Evolutionary conservation across 2,888 invertebrate species (phyloP), one percentile per base, ranked within the genome.

Genomic region (Eutolmus rufibarbis): DNA sequence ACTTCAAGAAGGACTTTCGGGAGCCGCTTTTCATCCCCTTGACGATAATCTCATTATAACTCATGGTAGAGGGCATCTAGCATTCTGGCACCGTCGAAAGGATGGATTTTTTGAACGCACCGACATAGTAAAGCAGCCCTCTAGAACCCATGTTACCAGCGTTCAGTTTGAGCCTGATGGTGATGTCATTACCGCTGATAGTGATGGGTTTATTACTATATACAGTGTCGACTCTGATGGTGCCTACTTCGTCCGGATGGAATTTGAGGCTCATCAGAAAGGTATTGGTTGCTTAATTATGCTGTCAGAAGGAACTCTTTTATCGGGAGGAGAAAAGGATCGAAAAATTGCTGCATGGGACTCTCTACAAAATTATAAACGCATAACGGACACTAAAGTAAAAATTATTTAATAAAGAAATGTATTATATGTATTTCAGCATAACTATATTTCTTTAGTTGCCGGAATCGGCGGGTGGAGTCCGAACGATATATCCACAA

Each of bases 311-410:
- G 98, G 98, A 0, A 98, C 98, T 0, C 92, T 98, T 12, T 94
- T 98, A 77, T 97, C 98, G 0, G 98, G 98, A 0, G 98, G 98
- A 0, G 98, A 97, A 90, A 97, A 97, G 90, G 97, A 97, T 91
- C 94, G 97, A 46, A 96, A 97, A 93, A 96, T 98, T 89, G 97
- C 97, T 0, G 97, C 98, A 0, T 98, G 98, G 98, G 97, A 98
- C 91, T 96, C 97, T 0, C 92, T 97, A 88, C 97, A 97, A 91
- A 97, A 97, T 91, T 98, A 97, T 91, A 97, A 97, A 92, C 95
- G 96, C 91, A 97, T 98, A 90, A 97, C 97, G 0, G 97, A 97
- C 90, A 96, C 97, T 0, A 97, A 97, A 94, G 97, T 97, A 76
- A 37, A 86, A 0, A 78, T n/a, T 78, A 40, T 16, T 23, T 37